Conservation (phyloP, 1,140 invertebrate species). For the Conopomorpha cramerella region DNA sequence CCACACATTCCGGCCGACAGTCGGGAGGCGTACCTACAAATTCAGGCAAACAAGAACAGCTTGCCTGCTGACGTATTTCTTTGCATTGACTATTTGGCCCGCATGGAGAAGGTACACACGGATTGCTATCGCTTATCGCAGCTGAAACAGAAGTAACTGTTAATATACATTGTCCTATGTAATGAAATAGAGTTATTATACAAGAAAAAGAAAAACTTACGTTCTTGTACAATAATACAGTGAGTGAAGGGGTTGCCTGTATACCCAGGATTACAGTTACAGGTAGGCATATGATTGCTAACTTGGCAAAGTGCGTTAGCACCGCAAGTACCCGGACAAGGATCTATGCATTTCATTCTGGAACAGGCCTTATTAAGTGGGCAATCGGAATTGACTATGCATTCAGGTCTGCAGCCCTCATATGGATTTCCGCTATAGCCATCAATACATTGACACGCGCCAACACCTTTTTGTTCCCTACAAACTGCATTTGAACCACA, state of each 20-base stretch:
- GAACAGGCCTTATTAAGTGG: conserved; percentile 71
- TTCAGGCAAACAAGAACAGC: conserved; percentile 72
- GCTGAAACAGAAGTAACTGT: conserved; percentile 31
- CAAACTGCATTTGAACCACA: conserved; percentile 78
- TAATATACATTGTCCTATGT: conserved; percentile 5
- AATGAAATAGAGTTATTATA: conserved; percentile 4
- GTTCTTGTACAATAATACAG: conserved; percentile 59
- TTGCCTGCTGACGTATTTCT: conserved; percentile 65
- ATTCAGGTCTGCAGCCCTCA: conserved; percentile 72
- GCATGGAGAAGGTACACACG: conserved; percentile 71
- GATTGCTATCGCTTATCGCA: conserved; percentile 33
- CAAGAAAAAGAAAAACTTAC: conserved; percentile 46
- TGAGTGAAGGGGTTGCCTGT: conserved; percentile 71
- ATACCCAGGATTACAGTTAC: conserved; percentile 71
- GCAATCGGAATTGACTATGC: conserved; percentile 69
- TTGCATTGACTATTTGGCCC: conserved; percentile 76
- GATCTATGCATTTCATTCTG: conserved; percentile 71
- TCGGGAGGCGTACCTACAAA: conserved; percentile 74
- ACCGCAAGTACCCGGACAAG: conserved; percentile 74
- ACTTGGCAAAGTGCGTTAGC: conserved; percentile 76
- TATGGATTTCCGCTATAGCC: conserved; percentile 80
- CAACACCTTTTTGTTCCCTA: conserved; percentile 67
- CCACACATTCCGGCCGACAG: conserved; percentile 74
- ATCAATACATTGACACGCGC: conserved; percentile 71
- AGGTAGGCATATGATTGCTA: conserved; percentile 72